These are phyloP conservation scores for Erythrocebus patas DNA, from an alignment of 2,113 vertebrate species.

Conservation along the genomic window DNA sequence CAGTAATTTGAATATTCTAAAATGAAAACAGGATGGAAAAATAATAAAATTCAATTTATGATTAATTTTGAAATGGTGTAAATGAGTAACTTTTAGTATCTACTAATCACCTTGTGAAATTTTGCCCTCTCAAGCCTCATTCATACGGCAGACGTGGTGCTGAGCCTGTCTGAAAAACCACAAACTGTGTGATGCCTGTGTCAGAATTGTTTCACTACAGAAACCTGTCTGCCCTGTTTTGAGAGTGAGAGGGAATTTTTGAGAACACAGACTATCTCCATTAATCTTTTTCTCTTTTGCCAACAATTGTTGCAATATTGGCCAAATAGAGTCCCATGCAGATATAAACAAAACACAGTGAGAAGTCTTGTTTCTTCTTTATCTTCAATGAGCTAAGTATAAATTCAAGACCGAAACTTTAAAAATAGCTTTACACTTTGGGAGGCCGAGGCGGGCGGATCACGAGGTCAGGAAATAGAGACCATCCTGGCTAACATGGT, in stretches of 20 bases:
- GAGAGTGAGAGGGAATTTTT: conserved; percentile 15
- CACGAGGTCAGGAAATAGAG: too few species aligned
- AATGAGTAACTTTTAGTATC: neutral
- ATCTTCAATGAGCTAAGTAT: neutral
- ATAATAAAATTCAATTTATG: conserved; percentile 27
- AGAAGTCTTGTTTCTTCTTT: conserved; percentile 16
- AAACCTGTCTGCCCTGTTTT: conserved; percentile 43
- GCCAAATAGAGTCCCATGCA: neutral
- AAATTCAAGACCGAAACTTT: neutral
- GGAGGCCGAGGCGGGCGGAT: too few species aligned
- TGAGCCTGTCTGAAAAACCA: conserved; percentile 9
- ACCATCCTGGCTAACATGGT: too few species aligned
- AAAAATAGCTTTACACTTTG: neutral
- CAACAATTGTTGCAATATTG: conserved; percentile 27
- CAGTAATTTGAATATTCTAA: conserved; percentile 42
- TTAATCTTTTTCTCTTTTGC: conserved; percentile 45
- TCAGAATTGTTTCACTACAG: neutral
- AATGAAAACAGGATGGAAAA: neutral
- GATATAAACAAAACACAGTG: conserved; percentile 20
- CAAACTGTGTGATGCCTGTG: neutral
- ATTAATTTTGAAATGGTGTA: conserved; percentile 20
- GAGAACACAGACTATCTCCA: neutral
- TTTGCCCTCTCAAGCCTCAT: neutral
- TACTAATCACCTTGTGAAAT: conserved; percentile 5
- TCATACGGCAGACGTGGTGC: neutral